These are phyloP conservation scores for Pheosia tremula DNA, from an alignment of 2,888 invertebrate species.

Conservation along the genomic window DNA sequence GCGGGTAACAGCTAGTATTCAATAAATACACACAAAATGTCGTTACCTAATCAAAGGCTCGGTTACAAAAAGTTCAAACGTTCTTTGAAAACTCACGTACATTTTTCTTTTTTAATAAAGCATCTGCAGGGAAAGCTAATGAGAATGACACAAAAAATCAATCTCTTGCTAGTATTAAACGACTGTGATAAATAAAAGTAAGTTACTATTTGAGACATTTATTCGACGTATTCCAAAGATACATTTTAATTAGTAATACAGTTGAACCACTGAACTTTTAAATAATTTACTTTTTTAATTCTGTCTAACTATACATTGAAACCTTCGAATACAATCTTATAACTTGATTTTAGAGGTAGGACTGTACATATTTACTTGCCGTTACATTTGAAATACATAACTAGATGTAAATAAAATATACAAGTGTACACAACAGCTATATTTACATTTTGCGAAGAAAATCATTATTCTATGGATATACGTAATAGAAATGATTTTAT, in stretches of 20 bases:
- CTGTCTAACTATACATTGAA: conserved; percentile 32
- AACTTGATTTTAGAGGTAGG: conserved; percentile 23
- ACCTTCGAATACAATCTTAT: conserved; percentile 16
- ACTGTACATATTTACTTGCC: conserved; percentile 18
- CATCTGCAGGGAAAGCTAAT: no score
- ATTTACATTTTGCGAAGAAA: conserved; percentile 2
- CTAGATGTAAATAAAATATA: conserved; percentile 19
- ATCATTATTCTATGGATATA: not conserved
- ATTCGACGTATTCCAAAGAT: conserved; percentile 66
- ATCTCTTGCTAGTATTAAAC: no score
- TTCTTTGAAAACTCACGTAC: no score
- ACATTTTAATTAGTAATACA: conserved; percentile 53
- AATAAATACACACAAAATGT: no score
- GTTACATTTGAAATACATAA: conserved; percentile 16
- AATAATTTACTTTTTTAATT: conserved; percentile 40
- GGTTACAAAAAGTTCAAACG: no score
- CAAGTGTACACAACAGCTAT: conserved; percentile 8
- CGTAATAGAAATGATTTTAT: not conserved
- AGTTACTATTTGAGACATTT: conserved; percentile 65
- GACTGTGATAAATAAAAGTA: not conserved
- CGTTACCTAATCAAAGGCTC: no score
- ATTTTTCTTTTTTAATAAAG: no score
- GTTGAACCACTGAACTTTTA: conserved; percentile 39
- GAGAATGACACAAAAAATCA: no score
- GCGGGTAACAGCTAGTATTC: no score